Evolutionary conservation across 2,797 vertebrate species (phyloP).

Genomic region (Neosilurus mollespiculum): DNA sequence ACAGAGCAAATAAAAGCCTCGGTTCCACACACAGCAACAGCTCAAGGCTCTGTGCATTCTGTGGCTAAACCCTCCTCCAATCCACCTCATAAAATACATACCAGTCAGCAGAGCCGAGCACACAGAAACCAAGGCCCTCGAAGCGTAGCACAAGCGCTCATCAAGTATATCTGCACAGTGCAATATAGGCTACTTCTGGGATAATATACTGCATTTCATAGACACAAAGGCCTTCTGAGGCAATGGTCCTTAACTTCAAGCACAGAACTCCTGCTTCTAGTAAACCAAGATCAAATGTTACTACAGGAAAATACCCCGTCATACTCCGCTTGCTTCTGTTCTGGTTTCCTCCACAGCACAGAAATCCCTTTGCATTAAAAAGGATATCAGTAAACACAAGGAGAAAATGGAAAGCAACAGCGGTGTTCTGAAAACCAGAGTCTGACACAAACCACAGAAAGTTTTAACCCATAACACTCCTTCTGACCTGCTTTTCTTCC

Average conservation of each 20-base stretch:
- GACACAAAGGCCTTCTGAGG: background rate
- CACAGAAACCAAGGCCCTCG: background rate
- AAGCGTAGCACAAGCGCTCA: background rate
- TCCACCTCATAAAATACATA: slow-evolving; percentile 63
- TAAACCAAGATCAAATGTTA: background rate
- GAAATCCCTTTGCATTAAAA: slow-evolving; percentile 49
- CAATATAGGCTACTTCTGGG: background rate
- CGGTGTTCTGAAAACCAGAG: slow-evolving; percentile 36
- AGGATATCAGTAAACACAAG: slow-evolving; percentile 35
- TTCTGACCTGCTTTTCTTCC: slow-evolving; percentile 4
- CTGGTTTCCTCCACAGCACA: slow-evolving; percentile 27
- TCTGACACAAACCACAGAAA: slow-evolving; percentile 26
- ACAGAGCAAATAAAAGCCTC: slow-evolving; percentile 59
- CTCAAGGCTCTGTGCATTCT: slow-evolving; percentile 55
- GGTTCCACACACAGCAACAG: slow-evolving; percentile 56
- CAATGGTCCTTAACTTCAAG: background rate
- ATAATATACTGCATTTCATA: background rate
- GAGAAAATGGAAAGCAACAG: slow-evolving; percentile 23
- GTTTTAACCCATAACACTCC: background rate
- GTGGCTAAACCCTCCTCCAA: slow-evolving; percentile 58
- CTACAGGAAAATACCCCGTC: background rate
- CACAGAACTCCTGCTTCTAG: background rate
- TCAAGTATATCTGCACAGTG: too few relatives aligned
- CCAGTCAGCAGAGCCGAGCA: slow-evolving; percentile 55
- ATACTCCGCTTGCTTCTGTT: slow-evolving; percentile 32